Conservation (phyloP, 2,113 vertebrate species). For the Bubalus kerabau region DNA sequence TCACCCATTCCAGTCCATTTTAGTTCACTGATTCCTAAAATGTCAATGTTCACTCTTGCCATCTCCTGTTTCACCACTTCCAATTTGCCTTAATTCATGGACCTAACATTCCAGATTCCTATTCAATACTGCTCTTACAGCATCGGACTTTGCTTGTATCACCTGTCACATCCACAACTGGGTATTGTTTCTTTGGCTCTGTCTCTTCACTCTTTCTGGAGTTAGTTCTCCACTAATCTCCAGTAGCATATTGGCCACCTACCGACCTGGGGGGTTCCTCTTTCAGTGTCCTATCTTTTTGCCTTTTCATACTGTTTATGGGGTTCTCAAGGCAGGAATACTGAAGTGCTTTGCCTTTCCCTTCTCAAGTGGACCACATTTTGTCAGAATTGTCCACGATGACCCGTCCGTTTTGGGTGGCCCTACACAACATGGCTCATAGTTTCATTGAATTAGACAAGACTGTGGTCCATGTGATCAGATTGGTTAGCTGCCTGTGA, state of each 20-base stretch:
- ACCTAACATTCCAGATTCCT: background rate
- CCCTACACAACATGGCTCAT: background rate
- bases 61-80: background rate
- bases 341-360: background rate
- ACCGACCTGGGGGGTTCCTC: background rate
- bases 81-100: background rate
- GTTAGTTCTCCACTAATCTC: background rate
- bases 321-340: background rate
- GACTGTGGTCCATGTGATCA: background rate
- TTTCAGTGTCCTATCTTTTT: background rate
- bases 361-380: background rate
- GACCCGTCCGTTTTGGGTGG: background rate
- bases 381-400: background rate
- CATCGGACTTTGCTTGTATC: background rate
- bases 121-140: background rate
- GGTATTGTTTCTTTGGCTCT: background rate
- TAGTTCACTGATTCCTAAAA: background rate
- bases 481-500: background rate
- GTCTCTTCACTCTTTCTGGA: background rate
- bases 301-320: background rate
- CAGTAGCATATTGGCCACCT: background rate
- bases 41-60: fast-evolving
- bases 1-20: background rate
- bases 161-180: background rate
- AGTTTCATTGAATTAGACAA: background rate